These are phyloP conservation scores for Chymomyza costata DNA, from an alignment of 1,140 invertebrate species.

Conservation along the genomic window DNA sequence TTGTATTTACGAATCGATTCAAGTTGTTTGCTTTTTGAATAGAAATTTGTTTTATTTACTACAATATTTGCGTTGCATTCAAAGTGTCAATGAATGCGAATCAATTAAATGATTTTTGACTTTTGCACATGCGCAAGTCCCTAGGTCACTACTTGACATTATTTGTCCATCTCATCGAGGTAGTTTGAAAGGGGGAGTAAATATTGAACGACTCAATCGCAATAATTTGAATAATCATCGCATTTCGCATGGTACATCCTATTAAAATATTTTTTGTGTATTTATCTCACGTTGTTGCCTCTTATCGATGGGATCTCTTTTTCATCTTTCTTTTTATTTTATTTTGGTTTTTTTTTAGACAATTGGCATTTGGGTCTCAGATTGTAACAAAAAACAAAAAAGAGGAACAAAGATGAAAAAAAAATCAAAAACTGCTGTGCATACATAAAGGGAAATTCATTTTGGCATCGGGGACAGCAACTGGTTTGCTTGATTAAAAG, in stretches of 20 bases:
- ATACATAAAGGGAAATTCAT: conserved; percentile 59
- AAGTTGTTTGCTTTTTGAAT: background rate
- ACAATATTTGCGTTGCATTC: conserved; percentile 27
- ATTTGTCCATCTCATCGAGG: conserved; percentile 17
- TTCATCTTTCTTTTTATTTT: too few relatives aligned
- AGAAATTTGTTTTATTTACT: too few relatives aligned
- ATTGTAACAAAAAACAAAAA: conserved; percentile 23
- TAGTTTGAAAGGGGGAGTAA: too few relatives aligned
- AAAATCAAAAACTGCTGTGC: conserved; percentile 47
- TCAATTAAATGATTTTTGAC: conserved; percentile 10
- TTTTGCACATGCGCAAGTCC: conserved; percentile 24
- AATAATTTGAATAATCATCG: conserved; percentile 46
- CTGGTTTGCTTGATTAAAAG: conserved; percentile 67
- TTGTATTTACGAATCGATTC: conserved; percentile 10
- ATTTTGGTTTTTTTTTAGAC: too few relatives aligned
- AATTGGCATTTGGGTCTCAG: too few relatives aligned
- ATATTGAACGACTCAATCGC: conserved; percentile 32
- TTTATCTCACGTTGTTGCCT: conserved; percentile 54
- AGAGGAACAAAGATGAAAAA: too few relatives aligned
- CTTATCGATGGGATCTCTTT: conserved; percentile 4
- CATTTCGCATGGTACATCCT: conserved; percentile 35
- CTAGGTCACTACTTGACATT: conserved; percentile 20
- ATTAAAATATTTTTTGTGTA: conserved; percentile 52
- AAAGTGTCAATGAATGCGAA: conserved; percentile 8
- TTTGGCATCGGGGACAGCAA: conserved; percentile 36